Evolutionary conservation across 2,113 vertebrate species (phyloP), one percentile per base, ranked within the genome.

Genomic region (Suricata suricatta): DNA sequence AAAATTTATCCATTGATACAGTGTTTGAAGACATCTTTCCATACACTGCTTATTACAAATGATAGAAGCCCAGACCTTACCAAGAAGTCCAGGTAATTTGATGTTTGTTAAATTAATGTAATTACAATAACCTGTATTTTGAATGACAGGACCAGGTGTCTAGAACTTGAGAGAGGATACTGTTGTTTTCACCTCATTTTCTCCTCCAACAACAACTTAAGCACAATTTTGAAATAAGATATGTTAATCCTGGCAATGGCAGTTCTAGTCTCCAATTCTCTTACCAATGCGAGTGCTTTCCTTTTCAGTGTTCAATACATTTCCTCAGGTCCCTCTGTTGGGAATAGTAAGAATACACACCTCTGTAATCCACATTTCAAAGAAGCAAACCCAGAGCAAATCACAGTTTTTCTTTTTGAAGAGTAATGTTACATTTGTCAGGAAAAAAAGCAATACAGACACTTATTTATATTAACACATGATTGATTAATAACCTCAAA

Each of bases 401-500:
- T 33, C 21, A 90, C 27, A 68, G 54, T 72, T 93, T 87, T 23
- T 8, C 7, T 83, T 95, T 69, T 41, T 52, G 29, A 71, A 33
- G 7, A 64, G 12, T 85, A 94, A 44, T 12, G 25, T 64, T 60
- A 23, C 38, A 4, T 92, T 91, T 93, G 23, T 72, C 80, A 84
- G 11, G 5, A 33, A 29, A 47, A 72, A 85, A 38, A 66, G 2
- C 16, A 90, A 64, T 10, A 83, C 16, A 14, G 9, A 79, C 21
- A 94, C 1, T 86, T 81, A 74, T 69, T 87, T 95, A 35, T 16
- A 90, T 80, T 16, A 85, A 88, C 41, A 63, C 16, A 41, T 72
- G 25, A n/a, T 60, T 96, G 44, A 93, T 88, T 87, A 72, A 83
- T 95, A 71, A 88, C 38, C 19, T 90, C 41, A 90, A 85, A 90